Percentiles rank a stretch among this genome's conserved stretches.
phyloP scores from a whole-genome alignment of 2,113 vertebrate species.

The Myrmophylax atrothorax region DNA sequence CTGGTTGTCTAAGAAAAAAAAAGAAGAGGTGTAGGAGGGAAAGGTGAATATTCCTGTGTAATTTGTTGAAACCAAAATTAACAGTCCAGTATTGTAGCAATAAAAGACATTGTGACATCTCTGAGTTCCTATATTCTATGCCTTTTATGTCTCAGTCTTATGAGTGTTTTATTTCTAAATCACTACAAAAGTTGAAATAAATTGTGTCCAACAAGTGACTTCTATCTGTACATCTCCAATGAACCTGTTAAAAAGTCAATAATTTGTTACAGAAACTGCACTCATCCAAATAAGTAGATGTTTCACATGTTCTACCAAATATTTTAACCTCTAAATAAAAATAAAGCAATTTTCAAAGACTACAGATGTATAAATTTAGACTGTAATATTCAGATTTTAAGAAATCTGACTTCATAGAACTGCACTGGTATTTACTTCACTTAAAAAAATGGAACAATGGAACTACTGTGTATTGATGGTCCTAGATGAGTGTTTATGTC shows the following conservation, averaged over 20 bases:
- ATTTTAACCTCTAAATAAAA: neutral
- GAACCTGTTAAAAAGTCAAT: neutral
- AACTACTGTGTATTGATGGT: neutral
- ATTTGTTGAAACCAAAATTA: neutral
- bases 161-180: neutral
- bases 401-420: neutral
- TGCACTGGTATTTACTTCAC: neutral
- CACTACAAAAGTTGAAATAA: neutral
- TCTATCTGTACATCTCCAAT: neutral
- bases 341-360: neutral
- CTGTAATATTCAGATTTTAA: neutral
- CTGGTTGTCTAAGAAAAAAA: neutral
- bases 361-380: neutral
- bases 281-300: neutral
- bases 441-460: rapidly evolving
- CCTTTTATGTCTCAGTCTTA: neutral
- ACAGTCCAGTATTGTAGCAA: neutral
- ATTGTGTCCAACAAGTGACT: neutral
- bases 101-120: neutral
- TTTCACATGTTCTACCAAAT: neutral
- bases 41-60: neutral
- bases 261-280: neutral
- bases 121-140: neutral
- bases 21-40: rapidly evolving
- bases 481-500: rapidly evolving